A percentile compares a stretch with the other conserved stretches of the same genome.
Conservation (phyloP, 2,888 invertebrate species). For the Bhutanitis thaidina region DNA sequence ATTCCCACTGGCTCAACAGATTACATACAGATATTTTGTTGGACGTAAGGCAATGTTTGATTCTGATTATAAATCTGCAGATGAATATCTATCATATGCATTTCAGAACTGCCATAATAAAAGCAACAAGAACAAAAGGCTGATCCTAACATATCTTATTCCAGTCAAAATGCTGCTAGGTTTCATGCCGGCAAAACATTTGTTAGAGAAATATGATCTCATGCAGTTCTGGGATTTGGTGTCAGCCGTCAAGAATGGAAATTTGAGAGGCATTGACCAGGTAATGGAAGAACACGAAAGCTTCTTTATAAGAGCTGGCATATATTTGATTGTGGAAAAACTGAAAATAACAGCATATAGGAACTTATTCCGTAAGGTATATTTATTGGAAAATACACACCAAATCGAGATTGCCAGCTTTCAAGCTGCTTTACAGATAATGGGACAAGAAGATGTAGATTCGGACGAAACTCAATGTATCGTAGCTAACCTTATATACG, state of each 20-base stretch:
- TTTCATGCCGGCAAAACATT: constrained; percentile 90
- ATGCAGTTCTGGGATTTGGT: constrained; percentile 94
- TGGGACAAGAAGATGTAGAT: constrained; percentile 92
- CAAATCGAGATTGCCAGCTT: constrained; percentile 93
- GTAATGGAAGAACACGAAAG: constrained; percentile 92
- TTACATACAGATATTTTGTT: constrained; percentile 98
- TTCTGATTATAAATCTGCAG: constrained; percentile 95
- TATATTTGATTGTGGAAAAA: constrained; percentile 98
- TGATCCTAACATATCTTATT: constrained; percentile 96
- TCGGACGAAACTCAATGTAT: constrained; percentile 97
- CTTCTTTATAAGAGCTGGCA: constrained; percentile 98
- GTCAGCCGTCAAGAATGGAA: constrained; percentile 93
- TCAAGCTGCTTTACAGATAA: constrained; percentile 88
- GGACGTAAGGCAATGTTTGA: constrained; percentile 99
- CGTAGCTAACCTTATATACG: constrained; percentile 96
- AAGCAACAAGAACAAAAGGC: constrained; percentile 91
- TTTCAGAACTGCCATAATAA: constrained; percentile 93
- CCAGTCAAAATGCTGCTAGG: constrained; percentile 99
- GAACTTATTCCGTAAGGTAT: constrained; percentile 96
- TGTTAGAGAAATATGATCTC: constrained; percentile 93
- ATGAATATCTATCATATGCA: constrained; percentile 94
- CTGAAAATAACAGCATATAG: constrained; percentile 96
- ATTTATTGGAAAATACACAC: constrained; percentile 87
- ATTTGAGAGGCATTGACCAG: constrained; percentile 89
- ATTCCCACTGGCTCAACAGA: constrained; percentile 94